Base-by-base conservation (phyloP, 2,888 invertebrate genomes). In the Pseudococcus jackbeardsleyi region DNA sequence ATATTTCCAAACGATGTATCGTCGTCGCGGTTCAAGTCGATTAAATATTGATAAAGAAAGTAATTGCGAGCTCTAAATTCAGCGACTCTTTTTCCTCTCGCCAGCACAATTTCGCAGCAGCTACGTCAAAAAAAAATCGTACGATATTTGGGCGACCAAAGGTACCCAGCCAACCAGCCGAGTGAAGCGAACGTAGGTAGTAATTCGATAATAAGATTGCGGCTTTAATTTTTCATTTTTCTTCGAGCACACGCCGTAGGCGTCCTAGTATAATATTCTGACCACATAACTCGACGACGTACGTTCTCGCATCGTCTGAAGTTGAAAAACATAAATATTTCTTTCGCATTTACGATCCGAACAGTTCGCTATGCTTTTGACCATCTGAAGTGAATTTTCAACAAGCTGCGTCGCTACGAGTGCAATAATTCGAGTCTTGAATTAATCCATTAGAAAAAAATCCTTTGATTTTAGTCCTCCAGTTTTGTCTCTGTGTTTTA, bases 211-310 rank as follows among this genome's bases (percentile, higher is more conserved):
- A 72, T 33, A 33, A 72, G 68, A 72, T 33, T 11, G 12, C 26
- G 12, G 33, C 26, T 72, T 72, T 72, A 72, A 72, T 72, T 72
- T 72, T 72, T 72, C 68, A 72, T 72, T 72, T 72, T 72, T 72
- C 26, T 33, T 72, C 68, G 19, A 1, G 15, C 59, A 0, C 19
- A 17, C 59, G 68, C 1, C 15, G 68, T 72, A 26, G 68, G 68
- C 68, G 68, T 72, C 33, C 68, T 26, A 26, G 15, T 72, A 72
- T 33, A 72, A 22, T 33, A 72, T 33, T 72, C 33, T 11, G 33
- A 64, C 64, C 64, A 22, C 64, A 64, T 22, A 64, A 22, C 64
- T 64, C 64, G 22, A 50, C 50, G 8, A 50, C 5, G 50, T 50
- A 50, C 4, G 11, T 12, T 50, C 15, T 6, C 50, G 46, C 46